Evolutionary conservation across 2,113 vertebrate species (phyloP).

Genomic region (Chaetodon auriga): DNA sequence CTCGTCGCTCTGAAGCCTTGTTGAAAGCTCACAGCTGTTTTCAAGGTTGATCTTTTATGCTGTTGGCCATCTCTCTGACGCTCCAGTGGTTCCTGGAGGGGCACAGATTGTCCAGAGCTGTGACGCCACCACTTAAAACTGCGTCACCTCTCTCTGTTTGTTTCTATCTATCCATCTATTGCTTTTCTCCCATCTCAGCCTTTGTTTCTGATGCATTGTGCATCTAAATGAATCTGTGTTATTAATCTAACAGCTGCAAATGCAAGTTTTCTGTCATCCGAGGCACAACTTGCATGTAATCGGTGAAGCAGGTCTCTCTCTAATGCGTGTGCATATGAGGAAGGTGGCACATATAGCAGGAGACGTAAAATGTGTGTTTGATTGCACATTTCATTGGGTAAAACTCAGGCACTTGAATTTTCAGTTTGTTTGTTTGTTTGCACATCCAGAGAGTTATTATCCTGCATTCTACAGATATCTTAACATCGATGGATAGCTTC

Average conservation of each 20-base stretch:
- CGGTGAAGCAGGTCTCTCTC: not conserved
- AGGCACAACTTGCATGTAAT: slow-evolving; percentile 4
- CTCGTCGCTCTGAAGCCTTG: slow-evolving; percentile 19
- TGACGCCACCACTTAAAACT: not conserved
- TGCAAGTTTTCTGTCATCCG: not conserved
- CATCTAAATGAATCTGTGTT: not conserved
- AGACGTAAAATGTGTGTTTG: not conserved
- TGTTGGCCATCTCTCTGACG: slow-evolving; percentile 15
- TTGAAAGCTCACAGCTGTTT: slow-evolving; percentile 46
- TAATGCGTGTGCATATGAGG: not conserved
- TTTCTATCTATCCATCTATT: not conserved
- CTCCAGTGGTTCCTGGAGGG: slow-evolving; percentile 19
- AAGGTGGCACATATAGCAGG: not conserved
- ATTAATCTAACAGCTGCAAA: not conserved
- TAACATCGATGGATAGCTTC: not conserved
- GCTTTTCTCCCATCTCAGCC: not conserved
- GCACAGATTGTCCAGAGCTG: slow-evolving; percentile 10
- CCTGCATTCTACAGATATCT: not conserved
- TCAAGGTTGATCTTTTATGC: slow-evolving; percentile 56
- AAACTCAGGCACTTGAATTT: not conserved
- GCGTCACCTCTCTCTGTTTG: not conserved
- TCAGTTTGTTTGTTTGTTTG: not conserved
- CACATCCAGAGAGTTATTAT: not conserved
- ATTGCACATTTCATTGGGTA: not conserved
- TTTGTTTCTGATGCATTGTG: slow-evolving; percentile 5